Evolutionary conservation across 2,113 vertebrate genomes (phyloP), one percentile per base, ranked within the genome.

Genomic region (Recurvirostra avosetta): DNA sequence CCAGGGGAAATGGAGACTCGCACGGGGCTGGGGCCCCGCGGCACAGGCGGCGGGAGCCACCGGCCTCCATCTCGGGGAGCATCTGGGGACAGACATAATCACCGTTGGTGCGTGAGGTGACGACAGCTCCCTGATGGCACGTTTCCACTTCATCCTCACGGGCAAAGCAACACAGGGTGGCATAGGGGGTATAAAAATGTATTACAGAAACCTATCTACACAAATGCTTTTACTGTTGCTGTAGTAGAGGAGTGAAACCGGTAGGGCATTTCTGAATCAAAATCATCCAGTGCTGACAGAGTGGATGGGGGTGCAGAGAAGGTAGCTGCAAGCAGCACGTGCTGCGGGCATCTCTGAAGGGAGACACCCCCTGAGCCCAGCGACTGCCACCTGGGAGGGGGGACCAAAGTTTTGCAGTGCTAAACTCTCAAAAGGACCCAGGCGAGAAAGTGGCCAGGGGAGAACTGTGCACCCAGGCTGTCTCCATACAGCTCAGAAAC

Each of bases 91-190:
- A 55, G 74, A 25, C 32, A 9, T 8, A 40, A 4, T 4, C 2
- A 0, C 63, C 3, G 0, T 6, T 1, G 0, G n/a, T 9, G 9
- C 0, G 0, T 10, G 8, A 38, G 32, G 41, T 26, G 40, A 30
- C 0, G 1, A 16, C 36, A 30, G 65, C 40, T 72, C 30, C 58
- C 36, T 25, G 23, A 40, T 25, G n/a, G 22, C 19, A 36, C 1
- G 0, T 14, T 55, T 65, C 63, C 40, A 26, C 36, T 21, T 68
- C 36, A 22, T 36, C 36, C 49, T 79, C 9, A 41, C 0, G 0
- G 32, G 10, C 3, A 0, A 43, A 53, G 65, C 65, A 47, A 62
- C 32, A 50, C 8, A 20, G 29, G 15, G 26, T 6, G 14, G 29
- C 50, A 66, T 3, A 9, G 15, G 17, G 20, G n/a, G 25, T 25